These are phyloP conservation scores for Mactromeris polynyma DNA, from an alignment of 2,888 invertebrate species.

Conservation along the genomic window DNA sequence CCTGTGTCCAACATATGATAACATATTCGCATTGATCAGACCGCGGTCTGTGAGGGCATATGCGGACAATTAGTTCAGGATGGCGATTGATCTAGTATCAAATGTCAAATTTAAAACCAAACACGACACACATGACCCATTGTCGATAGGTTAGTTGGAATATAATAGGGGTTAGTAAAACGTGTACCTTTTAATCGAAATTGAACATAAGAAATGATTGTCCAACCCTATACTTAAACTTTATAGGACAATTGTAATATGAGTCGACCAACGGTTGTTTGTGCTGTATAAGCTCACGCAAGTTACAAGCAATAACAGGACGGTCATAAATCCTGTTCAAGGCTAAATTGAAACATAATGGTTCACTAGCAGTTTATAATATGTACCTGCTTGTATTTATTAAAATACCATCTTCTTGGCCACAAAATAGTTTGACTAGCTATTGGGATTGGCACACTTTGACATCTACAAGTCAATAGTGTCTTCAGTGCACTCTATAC, in stretches of 20 bases:
- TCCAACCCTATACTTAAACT: constrained; percentile 38
- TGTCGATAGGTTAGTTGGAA: constrained; percentile 50
- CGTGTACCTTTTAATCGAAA: constrained; percentile 47
- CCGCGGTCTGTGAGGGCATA: constrained; percentile 33
- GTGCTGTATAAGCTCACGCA: constrained; percentile 9
- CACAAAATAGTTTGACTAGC: neutral
- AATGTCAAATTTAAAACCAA: constrained; percentile 47
- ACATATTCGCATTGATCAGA: constrained; percentile 20
- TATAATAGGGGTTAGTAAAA: constrained; percentile 51
- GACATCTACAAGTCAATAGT: neutral
- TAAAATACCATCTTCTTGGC: neutral
- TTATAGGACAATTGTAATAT: constrained; percentile 20
- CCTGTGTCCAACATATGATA: neutral
- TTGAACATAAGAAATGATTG: constrained; percentile 37
- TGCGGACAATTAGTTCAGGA: constrained; percentile 64
- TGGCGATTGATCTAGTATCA: constrained; percentile 32
- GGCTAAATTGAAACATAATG: neutral
- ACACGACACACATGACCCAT: constrained; percentile 51
- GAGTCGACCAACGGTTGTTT: neutral
- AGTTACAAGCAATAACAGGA: neutral
- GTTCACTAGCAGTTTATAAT: neutral
- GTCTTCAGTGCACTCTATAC: neutral
- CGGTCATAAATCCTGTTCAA: neutral
- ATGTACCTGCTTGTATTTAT: neutral
- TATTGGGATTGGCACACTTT: neutral